Conservation (phyloP, 2,888 invertebrate genomes). For the Cactoblastis cactorum region DNA sequence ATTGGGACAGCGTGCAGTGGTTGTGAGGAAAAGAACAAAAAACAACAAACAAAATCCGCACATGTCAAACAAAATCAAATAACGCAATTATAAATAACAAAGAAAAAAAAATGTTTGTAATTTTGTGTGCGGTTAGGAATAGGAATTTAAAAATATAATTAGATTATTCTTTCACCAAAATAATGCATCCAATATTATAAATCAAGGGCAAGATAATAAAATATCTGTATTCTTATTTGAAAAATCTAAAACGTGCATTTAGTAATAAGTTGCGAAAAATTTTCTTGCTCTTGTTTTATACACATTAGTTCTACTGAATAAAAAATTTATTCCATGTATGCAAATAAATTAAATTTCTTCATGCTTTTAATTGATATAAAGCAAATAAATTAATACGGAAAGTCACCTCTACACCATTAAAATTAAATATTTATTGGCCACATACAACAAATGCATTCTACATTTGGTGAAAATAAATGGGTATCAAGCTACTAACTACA, state of each 20-base stretch:
- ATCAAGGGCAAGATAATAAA: conserved; percentile 55
- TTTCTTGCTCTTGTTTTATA: conserved; percentile 63
- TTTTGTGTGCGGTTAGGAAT: conserved; percentile 71
- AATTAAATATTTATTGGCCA: conserved; percentile 25
- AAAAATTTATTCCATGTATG: conserved; percentile 46
- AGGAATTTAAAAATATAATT: conserved; percentile 70
- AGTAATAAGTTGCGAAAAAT: neutral
- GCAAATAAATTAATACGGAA: conserved; percentile 26
- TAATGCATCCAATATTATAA: conserved; percentile 47
- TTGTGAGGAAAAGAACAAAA: conserved; percentile 70
- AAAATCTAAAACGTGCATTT: neutral
- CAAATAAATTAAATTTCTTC: conserved; percentile 46
- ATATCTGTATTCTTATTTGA: conserved; percentile 13
- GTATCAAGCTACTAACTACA: conserved; percentile 25
- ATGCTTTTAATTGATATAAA: conserved; percentile 52
- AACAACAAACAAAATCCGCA: conserved; percentile 78
- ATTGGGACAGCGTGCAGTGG: conserved; percentile 72
- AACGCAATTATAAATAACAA: conserved; percentile 51
- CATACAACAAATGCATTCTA: conserved; percentile 38
- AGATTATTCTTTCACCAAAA: conserved; percentile 71
- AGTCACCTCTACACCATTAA: conserved; percentile 23
- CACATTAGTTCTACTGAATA: conserved; percentile 48
- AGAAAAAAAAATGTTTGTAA: conserved; percentile 43
- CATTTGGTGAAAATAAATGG: conserved; percentile 37
- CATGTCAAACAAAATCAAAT: conserved; percentile 73